Evolutionary conservation across 1,140 invertebrate species (phyloP).

Genomic region (Panagrolaimus sp.): DNA sequence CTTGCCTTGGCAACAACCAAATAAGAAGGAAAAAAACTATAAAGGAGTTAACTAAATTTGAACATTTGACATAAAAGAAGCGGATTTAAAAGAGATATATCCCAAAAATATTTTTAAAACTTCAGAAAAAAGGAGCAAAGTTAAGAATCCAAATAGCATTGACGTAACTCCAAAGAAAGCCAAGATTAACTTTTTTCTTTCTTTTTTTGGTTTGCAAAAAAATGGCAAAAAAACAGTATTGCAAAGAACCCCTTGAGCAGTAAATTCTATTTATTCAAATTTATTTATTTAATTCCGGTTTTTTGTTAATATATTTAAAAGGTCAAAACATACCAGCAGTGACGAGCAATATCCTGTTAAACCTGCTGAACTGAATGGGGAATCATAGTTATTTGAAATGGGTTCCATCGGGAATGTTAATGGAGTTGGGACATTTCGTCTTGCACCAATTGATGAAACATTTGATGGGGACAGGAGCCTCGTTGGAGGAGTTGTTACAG

Average conservation of each 20-base stretch:
- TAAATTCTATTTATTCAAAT: no score
- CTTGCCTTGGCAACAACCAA: no score
- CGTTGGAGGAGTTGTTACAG: background rate
- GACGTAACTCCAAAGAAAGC: background rate
- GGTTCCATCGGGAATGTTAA: background rate
- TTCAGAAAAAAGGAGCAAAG: no score
- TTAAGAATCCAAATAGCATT: background rate
- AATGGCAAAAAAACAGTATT: background rate
- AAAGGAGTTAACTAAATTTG: no score
- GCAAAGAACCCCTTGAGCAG: no score
- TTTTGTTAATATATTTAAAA: background rate
- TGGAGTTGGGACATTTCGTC: background rate
- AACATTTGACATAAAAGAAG: no score
- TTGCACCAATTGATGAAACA: constrained; percentile 7
- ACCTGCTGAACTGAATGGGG: background rate
- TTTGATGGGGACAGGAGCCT: background rate
- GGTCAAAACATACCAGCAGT: background rate
- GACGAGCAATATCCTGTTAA: constrained; percentile 7
- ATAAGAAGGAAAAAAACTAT: no score
- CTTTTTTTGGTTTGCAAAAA: background rate
- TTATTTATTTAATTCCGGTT: no score
- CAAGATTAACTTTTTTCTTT: background rate
- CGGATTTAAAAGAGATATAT: no score
- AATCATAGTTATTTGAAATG: background rate
- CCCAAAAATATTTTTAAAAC: no score